Evolutionary conservation across 2,888 invertebrate genomes (phyloP), one percentile per base, ranked within the genome.

Genomic region (Heliconius aoede): DNA sequence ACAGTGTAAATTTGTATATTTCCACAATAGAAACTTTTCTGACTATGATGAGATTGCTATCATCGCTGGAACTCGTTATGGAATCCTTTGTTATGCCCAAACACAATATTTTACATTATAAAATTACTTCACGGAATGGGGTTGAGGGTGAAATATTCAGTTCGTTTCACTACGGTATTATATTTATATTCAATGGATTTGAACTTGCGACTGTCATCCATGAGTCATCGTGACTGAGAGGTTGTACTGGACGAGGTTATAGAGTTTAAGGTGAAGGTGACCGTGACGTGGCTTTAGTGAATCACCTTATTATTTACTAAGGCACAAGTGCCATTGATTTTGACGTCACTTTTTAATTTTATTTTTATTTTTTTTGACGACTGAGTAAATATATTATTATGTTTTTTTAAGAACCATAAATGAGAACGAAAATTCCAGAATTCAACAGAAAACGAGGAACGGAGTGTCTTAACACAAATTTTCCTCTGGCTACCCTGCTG

Each of bases 201-300:
- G 60, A 75, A 77, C 64, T 74, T 72, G 76, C 74, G 32, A 77
- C 74, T 79, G n/a, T n/a, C n/a, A n/a, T n/a, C n/a, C n/a, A n/a
- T n/a, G 74, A 79, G 61, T 79, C 76, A 80, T 26, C 36, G 40
- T 80, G 79, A 80, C 76, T 79, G 74, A 80, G 61, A 61, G 15
- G 30, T n/a, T 72, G 51, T 62, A 32, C 8, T 58, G 28, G 65
- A 65, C 58, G 46, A 30, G 51, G 28, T 55, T 46, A 67, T 72
- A 36, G 46, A 55, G 51, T 58, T 71, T 74, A 36, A 61, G 75
- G 75, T 72, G 58, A 73, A 79, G 74, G 78, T 77, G 32, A 58
- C 72, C 72, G 40, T 72, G 58, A 40, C 36, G 72, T 72, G 26
- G 26, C 36, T 9, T 72, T 40, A 60, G 46, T 72, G 24, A 26